A percentile compares a stretch with the other conserved stretches of the same genome.
Conservation (phyloP, 2,888 invertebrate species). For the Xiphydria camelus region DNA sequence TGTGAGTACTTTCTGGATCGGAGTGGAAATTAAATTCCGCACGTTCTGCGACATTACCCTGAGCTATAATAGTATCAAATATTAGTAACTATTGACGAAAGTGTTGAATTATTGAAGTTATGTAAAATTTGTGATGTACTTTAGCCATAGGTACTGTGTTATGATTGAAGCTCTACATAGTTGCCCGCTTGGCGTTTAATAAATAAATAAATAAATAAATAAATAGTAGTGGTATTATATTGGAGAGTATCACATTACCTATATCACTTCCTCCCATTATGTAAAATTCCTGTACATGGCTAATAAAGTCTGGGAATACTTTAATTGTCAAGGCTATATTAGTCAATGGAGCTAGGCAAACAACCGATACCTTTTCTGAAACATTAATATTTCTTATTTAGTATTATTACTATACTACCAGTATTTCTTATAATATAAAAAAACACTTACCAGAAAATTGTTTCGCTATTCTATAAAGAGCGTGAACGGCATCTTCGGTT, state of each 20-base stretch:
- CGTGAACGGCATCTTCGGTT: slow-evolving; percentile 64
- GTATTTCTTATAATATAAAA: no score
- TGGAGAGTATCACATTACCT: no score
- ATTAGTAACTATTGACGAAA: not conserved
- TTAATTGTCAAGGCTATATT: slow-evolving; percentile 77
- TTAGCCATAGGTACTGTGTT: not conserved
- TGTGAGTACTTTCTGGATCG: slow-evolving; percentile 78
- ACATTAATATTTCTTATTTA: slow-evolving; percentile 41
- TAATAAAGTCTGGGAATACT: slow-evolving; percentile 68
- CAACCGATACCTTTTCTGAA: slow-evolving; percentile 64
- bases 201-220: no score
- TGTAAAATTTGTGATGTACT: not conserved
- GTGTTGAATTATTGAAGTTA: not conserved
- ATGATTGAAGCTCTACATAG: not conserved
- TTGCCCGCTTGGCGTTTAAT: no score
- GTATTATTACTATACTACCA: slow-evolving; percentile 16
- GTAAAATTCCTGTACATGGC: slow-evolving; percentile 69
- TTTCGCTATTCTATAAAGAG: slow-evolving; percentile 65
- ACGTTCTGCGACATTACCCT: slow-evolving; percentile 64
- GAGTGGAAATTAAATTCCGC: slow-evolving; percentile 79
- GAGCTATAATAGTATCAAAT: slow-evolving; percentile 24
- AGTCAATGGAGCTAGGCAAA: slow-evolving; percentile 76
- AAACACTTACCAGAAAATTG: slow-evolving; percentile 59
- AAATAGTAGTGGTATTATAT: no score
- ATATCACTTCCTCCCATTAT: slow-evolving; percentile 80